Evolutionary conservation across 2,113 vertebrate species (phyloP).

Genomic region (Pogonocichla stellata): DNA sequence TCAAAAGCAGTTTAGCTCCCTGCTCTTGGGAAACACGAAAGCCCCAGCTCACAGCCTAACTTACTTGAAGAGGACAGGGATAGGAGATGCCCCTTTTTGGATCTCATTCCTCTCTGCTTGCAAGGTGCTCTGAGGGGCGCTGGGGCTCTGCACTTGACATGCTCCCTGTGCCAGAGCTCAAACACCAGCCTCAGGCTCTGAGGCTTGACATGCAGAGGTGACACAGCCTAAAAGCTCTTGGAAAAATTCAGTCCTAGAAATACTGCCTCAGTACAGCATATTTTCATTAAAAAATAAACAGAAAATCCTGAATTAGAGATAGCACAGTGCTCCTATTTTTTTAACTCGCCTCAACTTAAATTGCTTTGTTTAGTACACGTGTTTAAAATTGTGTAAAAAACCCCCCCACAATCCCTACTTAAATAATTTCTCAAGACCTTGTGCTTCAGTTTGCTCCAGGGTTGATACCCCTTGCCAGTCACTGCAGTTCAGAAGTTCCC

Average conservation of each 20-base stretch:
- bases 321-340: not conserved
- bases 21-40: not conserved
- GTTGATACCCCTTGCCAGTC: not conserved
- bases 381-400: not conserved
- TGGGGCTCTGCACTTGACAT: not conserved
- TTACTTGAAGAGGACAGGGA: not conserved
- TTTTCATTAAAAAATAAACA: not conserved
- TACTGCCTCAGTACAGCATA: not conserved
- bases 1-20: not conserved
- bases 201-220: fast-evolving
- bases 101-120: not conserved
- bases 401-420: fast-evolving
- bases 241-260: not conserved
- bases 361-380: not conserved
- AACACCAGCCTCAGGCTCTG: not conserved
- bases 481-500: not conserved
- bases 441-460: not conserved
- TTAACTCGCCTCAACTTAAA: not conserved
- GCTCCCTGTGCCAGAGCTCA: not conserved
- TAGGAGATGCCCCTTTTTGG: fast-evolving
- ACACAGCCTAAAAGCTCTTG: not conserved
- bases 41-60: not conserved
- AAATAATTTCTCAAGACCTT: not conserved
- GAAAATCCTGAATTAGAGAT: not conserved
- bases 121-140: fast-evolving